phyloP scores from a whole-genome alignment of 2,888 invertebrate species.

The Agonopterix alstromeriana region DNA sequence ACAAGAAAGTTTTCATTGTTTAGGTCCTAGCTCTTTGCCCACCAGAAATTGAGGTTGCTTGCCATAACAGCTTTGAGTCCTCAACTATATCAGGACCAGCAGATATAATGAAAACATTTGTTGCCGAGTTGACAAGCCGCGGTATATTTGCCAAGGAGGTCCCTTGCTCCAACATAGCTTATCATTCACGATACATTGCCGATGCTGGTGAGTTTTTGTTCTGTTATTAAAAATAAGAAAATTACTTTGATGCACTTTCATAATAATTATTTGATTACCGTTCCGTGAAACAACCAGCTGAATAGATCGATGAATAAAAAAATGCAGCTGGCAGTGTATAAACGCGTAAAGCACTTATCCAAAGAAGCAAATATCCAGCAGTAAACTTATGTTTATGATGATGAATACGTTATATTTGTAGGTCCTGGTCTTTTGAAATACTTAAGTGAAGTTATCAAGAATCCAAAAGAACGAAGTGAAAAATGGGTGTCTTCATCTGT shows the following conservation, averaged over 20 bases:
- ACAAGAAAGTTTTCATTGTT: too few species aligned
- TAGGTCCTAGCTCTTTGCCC: slow-evolving; percentile 55
- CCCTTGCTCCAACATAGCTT: slow-evolving; percentile 86
- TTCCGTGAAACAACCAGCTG: too few species aligned
- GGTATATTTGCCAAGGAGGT: slow-evolving; percentile 52
- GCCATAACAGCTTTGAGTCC: slow-evolving; percentile 86
- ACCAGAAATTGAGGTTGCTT: slow-evolving; percentile 82
- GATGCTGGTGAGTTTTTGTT: slow-evolving; percentile 57
- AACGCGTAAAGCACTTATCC: too few species aligned
- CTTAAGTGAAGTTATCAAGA: slow-evolving; percentile 75
- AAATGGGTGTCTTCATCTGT: slow-evolving; percentile 92
- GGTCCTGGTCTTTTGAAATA: slow-evolving; percentile 78
- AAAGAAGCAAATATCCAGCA: too few species aligned
- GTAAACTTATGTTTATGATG: too few species aligned
- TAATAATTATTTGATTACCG: too few species aligned
- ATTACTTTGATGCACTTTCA: too few species aligned
- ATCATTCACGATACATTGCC: slow-evolving; percentile 89
- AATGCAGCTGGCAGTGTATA: too few species aligned
- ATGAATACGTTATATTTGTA: slow-evolving; percentile 9
- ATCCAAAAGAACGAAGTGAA: slow-evolving; percentile 79
- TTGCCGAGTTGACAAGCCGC: slow-evolving; percentile 47
- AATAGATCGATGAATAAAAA: too few species aligned
- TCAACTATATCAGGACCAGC: slow-evolving; percentile 87
- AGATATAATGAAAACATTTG: slow-evolving; percentile 77
- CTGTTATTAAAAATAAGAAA: too few species aligned